Conservation (phyloP, 2,113 vertebrate genomes). For the Phaetusa simplex region DNA sequence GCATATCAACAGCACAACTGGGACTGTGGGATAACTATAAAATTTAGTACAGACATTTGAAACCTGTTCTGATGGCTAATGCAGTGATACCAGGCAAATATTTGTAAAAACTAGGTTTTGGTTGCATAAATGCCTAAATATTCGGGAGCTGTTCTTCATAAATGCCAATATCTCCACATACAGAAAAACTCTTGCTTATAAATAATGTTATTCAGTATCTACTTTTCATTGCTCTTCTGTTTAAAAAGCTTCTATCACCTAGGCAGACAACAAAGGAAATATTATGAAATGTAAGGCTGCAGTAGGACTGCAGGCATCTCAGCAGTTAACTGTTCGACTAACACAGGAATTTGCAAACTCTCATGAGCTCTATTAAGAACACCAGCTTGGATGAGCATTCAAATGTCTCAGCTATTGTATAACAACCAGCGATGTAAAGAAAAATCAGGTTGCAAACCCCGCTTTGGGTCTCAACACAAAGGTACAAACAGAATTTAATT, state of each 20-base stretch:
- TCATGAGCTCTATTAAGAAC: background rate
- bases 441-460: background rate
- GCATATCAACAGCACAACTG: background rate
- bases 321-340: background rate
- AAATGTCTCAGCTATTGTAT: background rate
- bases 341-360: background rate
- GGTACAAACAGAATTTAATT: background rate
- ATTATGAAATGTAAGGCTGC: background rate
- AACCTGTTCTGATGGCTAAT: background rate
- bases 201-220: background rate
- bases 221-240: background rate
- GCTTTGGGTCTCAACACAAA: background rate
- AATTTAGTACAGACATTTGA: background rate
- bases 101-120: background rate
- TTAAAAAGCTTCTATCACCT: background rate
- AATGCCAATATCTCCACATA: background rate
- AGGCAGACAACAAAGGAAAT: background rate
- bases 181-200: background rate
- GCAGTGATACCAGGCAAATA: background rate
- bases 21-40: background rate
- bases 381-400: background rate
- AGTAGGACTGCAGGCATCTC: background rate
- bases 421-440: fast-evolving
- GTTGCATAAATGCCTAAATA: background rate
- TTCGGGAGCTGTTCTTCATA: background rate